Evolutionary conservation across 2,888 invertebrate genomes (phyloP).

Genomic region (Colostygia pectinataria): DNA sequence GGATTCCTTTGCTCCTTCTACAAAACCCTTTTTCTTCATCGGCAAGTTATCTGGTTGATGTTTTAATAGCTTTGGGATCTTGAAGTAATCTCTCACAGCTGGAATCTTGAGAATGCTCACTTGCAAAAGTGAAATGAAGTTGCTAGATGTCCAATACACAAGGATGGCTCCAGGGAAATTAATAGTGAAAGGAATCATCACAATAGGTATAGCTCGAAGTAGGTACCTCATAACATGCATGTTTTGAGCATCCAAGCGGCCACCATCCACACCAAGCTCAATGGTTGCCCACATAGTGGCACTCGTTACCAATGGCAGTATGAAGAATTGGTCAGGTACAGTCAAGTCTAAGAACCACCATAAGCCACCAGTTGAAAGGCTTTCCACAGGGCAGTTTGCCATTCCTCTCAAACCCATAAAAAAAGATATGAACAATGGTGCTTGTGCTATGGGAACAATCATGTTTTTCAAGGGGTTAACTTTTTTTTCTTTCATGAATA

Average conservation of each 20-base stretch:
- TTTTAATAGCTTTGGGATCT: constrained; percentile 85
- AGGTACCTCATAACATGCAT: constrained; percentile 88
- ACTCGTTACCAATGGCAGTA: constrained; percentile 93
- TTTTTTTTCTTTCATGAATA: constrained; percentile 91
- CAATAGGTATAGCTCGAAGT: constrained; percentile 88
- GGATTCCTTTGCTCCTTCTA: constrained; percentile 90
- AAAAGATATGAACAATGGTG: constrained; percentile 95
- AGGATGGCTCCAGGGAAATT: constrained; percentile 95
- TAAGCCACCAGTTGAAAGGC: constrained; percentile 93
- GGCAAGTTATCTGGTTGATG: constrained; percentile 84
- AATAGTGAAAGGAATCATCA: constrained; percentile 92
- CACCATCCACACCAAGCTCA: constrained; percentile 91
- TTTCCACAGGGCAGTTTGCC: constrained; percentile 95
- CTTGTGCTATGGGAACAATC: constrained; percentile 90
- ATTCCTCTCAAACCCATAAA: constrained; percentile 94
- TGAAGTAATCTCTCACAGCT: constrained; percentile 87
- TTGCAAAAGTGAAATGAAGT: constrained; percentile 92
- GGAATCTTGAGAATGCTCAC: constrained; percentile 90
- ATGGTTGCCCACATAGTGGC: constrained; percentile 91
- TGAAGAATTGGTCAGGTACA: constrained; percentile 93
- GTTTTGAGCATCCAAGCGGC: constrained; percentile 85
- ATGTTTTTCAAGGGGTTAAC: constrained; percentile 92
- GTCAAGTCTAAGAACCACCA: constrained; percentile 97
- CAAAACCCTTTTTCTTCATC: constrained; percentile 89
- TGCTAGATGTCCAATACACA: constrained; percentile 95